Base-by-base conservation (phyloP, 1,140 invertebrate species). In the Diachasma alloeum region DNA sequence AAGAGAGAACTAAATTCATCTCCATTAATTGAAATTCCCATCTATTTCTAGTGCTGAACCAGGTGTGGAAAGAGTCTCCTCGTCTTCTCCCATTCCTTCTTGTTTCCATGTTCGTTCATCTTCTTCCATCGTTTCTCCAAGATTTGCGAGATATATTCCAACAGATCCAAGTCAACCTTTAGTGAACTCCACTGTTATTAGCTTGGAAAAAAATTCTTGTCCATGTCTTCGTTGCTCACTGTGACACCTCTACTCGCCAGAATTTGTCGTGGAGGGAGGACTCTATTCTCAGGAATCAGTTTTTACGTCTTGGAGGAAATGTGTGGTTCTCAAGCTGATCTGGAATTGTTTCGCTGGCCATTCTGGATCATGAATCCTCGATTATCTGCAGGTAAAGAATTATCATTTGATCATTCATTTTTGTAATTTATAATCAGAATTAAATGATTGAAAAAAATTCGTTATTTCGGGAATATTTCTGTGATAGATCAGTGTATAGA, bases 281-380 rank as follows among this genome's bases (percentile, higher is more conserved):
- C 77, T 59, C 81, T 84, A 63, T 89, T 89, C 4, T 81, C 80
- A n/a, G 85, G 80, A 10, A 84, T 79, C n/a, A n/a, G 48, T 69
- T 81, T 82, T 85, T 89, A 77, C 84, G 79, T 80, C 83, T 82
- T 44, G 86, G 82, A 0, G 91, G 90, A 84, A 92, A 94, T 26
- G 79, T 89, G 82, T 97, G 95, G 87, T 93, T 95, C 93, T 36
- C 98, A 92, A 0, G 98, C 94, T 4, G 97, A 94, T 72, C 98
- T 91, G 0, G 97, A 93, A 87, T 95, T 94, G 91, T 99, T 98
- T 0, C 98, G 98, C 79, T 97, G 93, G 0, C 97, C 98, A 83
- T 96, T 95, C n/a, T 95, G 93, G 0, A 97, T 98, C 98, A 99
- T 99, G 86, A n/a, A n/a, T n/a, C n/a, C n/a, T n/a, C n/a, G n/a